phyloP scores from a whole-genome alignment of 2,113 vertebrate genomes.

The Myiozetetes cayanensis region DNA sequence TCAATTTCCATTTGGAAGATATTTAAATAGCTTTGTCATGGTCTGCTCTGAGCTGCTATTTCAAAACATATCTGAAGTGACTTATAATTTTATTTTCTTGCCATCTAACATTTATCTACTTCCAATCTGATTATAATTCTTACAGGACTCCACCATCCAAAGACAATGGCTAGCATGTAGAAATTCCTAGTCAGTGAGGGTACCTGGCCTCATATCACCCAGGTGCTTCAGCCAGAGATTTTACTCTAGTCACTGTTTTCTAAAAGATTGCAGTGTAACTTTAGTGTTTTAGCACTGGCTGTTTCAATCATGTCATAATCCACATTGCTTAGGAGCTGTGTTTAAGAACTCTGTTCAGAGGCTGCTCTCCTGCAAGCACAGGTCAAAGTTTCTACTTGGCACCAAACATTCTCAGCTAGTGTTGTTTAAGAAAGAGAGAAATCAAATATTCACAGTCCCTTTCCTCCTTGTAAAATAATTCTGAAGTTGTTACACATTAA shows the following conservation, averaged over 20 bases:
- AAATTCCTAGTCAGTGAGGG: not conserved
- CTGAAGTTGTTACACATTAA: constrained; percentile 58
- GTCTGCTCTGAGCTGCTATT: not conserved
- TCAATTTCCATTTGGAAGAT: constrained; percentile 6
- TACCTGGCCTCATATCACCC: not conserved
- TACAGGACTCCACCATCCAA: not conserved
- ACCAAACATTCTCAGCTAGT: constrained; percentile 26
- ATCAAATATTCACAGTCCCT: constrained; percentile 20
- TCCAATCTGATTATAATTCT: not conserved
- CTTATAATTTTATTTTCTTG: not conserved
- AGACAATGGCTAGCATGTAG: not conserved
- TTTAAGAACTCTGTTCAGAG: constrained; percentile 4
- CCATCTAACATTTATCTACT: not conserved
- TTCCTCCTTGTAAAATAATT: constrained; percentile 54
- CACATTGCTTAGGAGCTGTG: not conserved
- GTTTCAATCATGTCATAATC: not conserved
- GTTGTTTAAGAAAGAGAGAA: constrained; percentile 35
- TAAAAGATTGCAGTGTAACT: not conserved
- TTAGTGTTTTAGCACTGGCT: not conserved
- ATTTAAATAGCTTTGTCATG: not conserved
- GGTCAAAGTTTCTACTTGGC: constrained; percentile 19
- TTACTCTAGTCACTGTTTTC: not conserved
- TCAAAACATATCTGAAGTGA: not conserved
- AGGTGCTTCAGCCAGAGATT: not conserved
- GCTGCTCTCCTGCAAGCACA: not conserved